Conservation (phyloP, 2,797 vertebrate species). For the Cirrhinus mrigala region DNA sequence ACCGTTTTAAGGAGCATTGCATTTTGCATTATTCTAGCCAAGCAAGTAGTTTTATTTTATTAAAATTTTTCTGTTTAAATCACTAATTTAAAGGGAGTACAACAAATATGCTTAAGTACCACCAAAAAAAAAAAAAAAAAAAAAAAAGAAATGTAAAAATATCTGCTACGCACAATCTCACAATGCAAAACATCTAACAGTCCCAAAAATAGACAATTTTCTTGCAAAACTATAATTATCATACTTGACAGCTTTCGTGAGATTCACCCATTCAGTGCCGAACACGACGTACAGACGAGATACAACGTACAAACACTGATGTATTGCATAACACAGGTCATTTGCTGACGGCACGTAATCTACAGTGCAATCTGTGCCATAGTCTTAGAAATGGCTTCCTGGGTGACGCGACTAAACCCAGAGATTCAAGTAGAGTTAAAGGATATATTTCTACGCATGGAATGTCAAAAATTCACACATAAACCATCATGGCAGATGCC, state of each 20-base stretch:
- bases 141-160: not conserved
- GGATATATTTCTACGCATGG: slow-evolving; percentile 39
- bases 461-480: slow-evolving; percentile 65
- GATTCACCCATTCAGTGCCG: slow-evolving; percentile 1
- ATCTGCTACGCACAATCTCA: not conserved
- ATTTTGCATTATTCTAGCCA: not conserved
- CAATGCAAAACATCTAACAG: not conserved
- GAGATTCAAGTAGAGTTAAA: slow-evolving; percentile 57
- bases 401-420: slow-evolving; percentile 50
- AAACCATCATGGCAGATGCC: slow-evolving; percentile 28
- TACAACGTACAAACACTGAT: slow-evolving; percentile 49
- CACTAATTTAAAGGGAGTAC: not conserved
- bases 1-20: too few relatives aligned
- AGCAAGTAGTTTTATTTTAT: not conserved
- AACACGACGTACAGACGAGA: not conserved
- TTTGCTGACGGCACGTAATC: slow-evolving; percentile 39
- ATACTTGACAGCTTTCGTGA: not conserved
- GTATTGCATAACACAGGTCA: slow-evolving; percentile 74
- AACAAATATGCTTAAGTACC: not conserved
- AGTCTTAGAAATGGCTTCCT: slow-evolving; percentile 72
- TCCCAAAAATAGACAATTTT: not conserved
- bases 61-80: not conserved
- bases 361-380: slow-evolving; percentile 65
- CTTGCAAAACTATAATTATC: not conserved
- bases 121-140: too few relatives aligned